Evolutionary conservation across 2,888 invertebrate genomes (phyloP).

Genomic region (Lypha dubia): DNA sequence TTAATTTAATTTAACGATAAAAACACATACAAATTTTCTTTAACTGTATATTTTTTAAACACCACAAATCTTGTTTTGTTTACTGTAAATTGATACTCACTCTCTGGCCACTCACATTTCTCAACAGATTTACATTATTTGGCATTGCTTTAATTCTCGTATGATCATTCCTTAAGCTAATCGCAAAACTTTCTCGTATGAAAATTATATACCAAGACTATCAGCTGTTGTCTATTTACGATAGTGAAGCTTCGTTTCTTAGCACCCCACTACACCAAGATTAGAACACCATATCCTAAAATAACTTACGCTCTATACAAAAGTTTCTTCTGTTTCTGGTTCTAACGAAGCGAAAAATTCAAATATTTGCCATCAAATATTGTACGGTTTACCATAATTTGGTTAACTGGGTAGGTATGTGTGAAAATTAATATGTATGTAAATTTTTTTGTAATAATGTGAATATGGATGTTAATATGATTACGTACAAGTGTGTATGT

Average conservation of each 20-base stretch:
- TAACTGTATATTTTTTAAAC: conserved; percentile 18
- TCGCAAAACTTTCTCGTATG: too few species aligned
- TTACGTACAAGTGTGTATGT: conserved; percentile 6
- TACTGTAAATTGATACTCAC: neutral
- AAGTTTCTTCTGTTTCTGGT: too few species aligned
- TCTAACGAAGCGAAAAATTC: neutral
- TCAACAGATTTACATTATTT: neutral
- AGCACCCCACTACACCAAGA: too few species aligned
- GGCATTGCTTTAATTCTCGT: neutral
- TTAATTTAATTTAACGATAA: conserved; percentile 11
- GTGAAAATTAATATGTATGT: conserved; percentile 7
- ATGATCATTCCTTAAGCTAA: neutral
- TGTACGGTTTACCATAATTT: too few species aligned
- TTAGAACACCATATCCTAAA: too few species aligned
- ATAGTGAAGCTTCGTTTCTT: too few species aligned
- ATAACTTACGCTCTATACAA: too few species aligned
- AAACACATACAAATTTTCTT: conserved; percentile 1
- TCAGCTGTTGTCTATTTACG: too few species aligned
- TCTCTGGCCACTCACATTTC: neutral
- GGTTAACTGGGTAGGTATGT: conserved; percentile 9
- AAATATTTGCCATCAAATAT: too few species aligned
- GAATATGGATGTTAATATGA: too few species aligned
- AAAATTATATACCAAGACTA: too few species aligned
- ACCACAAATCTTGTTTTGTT: neutral
- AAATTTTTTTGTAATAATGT: too few species aligned